Percentiles rank a stretch among this genome's conserved stretches.
Evolutionary conservation across 2,113 vertebrate genomes (phyloP).

Genomic region (Eubucco bourcierii): DNA sequence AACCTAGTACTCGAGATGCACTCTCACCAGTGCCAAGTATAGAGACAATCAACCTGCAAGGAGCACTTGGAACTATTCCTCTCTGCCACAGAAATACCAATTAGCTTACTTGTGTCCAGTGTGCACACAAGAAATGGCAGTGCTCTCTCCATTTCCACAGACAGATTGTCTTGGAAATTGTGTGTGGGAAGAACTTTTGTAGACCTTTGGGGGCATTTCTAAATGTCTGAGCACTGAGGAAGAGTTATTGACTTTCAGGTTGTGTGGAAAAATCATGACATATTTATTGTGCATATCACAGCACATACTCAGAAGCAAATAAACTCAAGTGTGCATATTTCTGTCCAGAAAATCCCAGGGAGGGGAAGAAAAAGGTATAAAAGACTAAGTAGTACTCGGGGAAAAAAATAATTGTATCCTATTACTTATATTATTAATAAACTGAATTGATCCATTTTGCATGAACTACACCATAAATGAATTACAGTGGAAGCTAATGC

Average conservation of each 20-base stretch:
- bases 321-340: neutral
- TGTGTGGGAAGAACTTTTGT: neutral
- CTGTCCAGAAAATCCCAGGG: neutral
- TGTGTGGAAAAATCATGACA: neutral
- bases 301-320: neutral
- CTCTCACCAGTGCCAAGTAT: no score
- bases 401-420: neutral
- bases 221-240: neutral
- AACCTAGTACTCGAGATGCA: no score
- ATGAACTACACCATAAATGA: neutral
- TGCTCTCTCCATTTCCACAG: neutral
- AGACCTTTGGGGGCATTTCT: rapidly evolving
- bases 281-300: neutral
- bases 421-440: neutral
- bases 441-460: neutral
- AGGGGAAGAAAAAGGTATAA: neutral
- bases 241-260: neutral
- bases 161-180: neutral
- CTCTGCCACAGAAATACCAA: neutral
- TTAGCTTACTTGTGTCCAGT: neutral
- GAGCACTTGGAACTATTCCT: neutral
- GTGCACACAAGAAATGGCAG: neutral
- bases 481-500: neutral
- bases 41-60: no score
- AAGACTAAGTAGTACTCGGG: neutral